A percentile compares a stretch with the other conserved stretches of the same genome.
These are phyloP conservation scores for Arbacia lixula DNA, from an alignment of 53 echinoderm and acorn worm species.

Conservation along the genomic window DNA sequence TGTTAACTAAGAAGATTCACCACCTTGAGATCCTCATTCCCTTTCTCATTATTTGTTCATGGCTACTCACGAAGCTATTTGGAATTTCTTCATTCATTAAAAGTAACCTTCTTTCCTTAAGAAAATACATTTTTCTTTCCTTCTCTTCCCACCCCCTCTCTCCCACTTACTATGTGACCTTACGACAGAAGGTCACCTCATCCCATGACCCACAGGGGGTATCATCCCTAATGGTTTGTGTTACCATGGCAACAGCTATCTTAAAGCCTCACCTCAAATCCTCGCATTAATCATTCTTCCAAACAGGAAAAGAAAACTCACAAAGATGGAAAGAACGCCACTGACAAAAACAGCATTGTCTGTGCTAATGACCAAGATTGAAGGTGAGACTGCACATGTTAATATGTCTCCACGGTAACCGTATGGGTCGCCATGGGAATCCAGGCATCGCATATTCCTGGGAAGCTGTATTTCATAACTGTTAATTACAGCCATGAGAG, in stretches of 20 bases:
- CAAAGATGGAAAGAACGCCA: background rate
- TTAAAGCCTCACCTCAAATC: conserved; percentile 39
- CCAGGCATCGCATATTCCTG: background rate
- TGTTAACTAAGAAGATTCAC: too few relatives aligned
- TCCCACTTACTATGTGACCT: conserved; percentile 17
- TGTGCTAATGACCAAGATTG: conserved; percentile 21
- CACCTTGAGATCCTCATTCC: too few relatives aligned
- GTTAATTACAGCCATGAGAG: conserved; percentile 24
- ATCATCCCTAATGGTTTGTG: conserved; percentile 31
- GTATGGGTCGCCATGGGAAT: conserved; percentile 12
- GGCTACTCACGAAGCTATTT: too few relatives aligned
- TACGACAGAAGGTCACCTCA: conserved; percentile 18
- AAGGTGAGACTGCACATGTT: conserved; percentile 24
- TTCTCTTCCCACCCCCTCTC: background rate
- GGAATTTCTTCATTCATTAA: too few relatives aligned
- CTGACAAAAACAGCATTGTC: conserved; percentile 21
- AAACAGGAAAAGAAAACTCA: background rate
- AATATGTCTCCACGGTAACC: conserved; percentile 35
- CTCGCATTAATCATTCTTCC: conserved; percentile 30
- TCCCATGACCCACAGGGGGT: conserved; percentile 9
- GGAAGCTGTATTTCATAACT: background rate
- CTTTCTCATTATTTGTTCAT: too few relatives aligned
- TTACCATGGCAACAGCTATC: conserved; percentile 38
- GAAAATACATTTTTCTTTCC: conserved; percentile 28
- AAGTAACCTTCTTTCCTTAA: too few relatives aligned